Evolutionary conservation across 2,113 vertebrate genomes (phyloP), one percentile per base, ranked within the genome.

Genomic region (Clinocottus analis): DNA sequence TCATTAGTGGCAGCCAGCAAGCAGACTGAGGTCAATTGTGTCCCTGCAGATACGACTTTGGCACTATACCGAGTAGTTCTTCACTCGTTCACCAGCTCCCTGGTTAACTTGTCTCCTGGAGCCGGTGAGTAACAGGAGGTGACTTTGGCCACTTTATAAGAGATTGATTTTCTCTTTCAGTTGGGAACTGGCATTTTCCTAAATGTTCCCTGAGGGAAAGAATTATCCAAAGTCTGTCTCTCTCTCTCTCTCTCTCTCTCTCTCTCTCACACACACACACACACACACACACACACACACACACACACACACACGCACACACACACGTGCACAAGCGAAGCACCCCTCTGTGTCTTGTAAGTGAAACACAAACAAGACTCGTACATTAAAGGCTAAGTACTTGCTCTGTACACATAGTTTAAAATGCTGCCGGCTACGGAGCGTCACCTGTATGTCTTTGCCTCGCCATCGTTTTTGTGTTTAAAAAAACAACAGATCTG

Each of bases 21-120:
- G 66, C 60, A 63, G 41, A 87, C 75, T 82, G 61, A 72, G 85
- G 80, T 85, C 74, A 72, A 13, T 72, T 80, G 80, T 85, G 39
- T 78, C 21, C 31, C 66, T 67, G 17, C 43, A 79, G 35, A 78
- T 17, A 23, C 2, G 60, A 62, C 27, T 45, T 14, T 68, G 74
- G 33, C 56, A 39, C n/a, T 47, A 7, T 9, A 25, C 33, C 41
- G 56, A 69, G 14, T 25, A 58, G 55, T 39, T 60, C 4, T 60
- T 63, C 69, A 27, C 43, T 75, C 65, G 41, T 33, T 70, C 74
- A 33, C 23, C 63, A 61, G 70, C 39, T 56, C 21, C 63, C 16
- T 35, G 12, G 14, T 78, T 86, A 55, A 33, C 62, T 60, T 17
- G 17, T 69, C 29, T 6, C 19, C 61, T 67, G 49, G 69, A 23